Evolutionary conservation across 2,888 invertebrate genomes (phyloP), one percentile per base, ranked within the genome.

Genomic region (Lucinisca nassula): DNA sequence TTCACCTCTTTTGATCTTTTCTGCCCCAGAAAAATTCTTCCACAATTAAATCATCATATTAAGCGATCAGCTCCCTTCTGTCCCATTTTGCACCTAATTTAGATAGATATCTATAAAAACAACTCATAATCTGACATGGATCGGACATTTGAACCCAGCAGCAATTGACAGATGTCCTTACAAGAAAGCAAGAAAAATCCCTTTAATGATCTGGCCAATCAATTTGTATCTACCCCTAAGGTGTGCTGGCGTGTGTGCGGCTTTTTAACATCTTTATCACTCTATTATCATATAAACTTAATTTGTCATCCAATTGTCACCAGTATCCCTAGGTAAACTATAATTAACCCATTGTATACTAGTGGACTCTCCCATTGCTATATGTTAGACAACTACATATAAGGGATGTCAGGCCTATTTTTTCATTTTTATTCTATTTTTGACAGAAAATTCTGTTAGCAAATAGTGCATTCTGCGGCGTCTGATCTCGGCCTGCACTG

Each of bases 151-250:
- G 14, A 61, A 27, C 61, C 61, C 61, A 61, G 61, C 4, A 61
- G 61, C 61, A 3, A 61, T 30, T 61, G 61, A 61, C 61, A 61
- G 61, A 61, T 61, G 61, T 61, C 61, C 61, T 51, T 51, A 51
- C 51, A 51, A 51, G 51, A 51, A 51, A 51, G n/a, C n/a, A n/a
- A n/a, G n/a, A n/a, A 45, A 45, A 21, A 17, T 51, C 51, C n/a
- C 51, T n/a, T 21, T 51, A 21, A 51, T 51, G 51, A 51, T 51
- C 12, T n/a, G n/a, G n/a, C 51, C 51, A 51, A 51, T 51, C 51
- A 51, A 51, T 51, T 51, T 51, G n/a, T 17, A n/a, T 51, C 12
- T 51, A 51, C 51, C 51, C 51, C n/a, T 51, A 3, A 51, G 51
- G 51, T 51, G n/a, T 6, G 51, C 21, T 17, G 51, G 51, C 51